Base-by-base conservation (phyloP, 2,113 vertebrate species). In the Micronycteris hirsuta region DNA sequence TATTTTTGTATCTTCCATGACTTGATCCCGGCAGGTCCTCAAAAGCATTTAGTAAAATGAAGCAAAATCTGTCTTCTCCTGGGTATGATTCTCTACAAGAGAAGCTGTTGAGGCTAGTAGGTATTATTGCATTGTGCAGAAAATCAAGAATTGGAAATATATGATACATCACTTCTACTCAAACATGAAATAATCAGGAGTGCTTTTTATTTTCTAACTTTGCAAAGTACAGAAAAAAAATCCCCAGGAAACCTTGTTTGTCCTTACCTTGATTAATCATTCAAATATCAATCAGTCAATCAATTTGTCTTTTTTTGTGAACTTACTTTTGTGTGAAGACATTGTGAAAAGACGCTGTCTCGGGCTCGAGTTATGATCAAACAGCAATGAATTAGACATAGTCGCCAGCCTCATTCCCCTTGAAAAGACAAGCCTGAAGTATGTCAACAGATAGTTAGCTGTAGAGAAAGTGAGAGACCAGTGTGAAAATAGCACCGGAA, bases 401-500 rank as follows among this genome's bases (percentile, higher is more conserved):
- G 22, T 43, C 77, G 78, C 31, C 15, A 93, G 45, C 24, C 22
- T 93, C 31, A 71, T 67, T 86, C 26, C 47, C 38, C 58, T 91
- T 92, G 36, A 76, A 88, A 54, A 89, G 68, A 56, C 10, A 84
- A 81, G 31, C 17, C 67, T 87, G 28, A 87, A 68, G 89, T 47
- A 68, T 82, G 71, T 89, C 65, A 92, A 54, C 5, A 86, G 45
- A 85, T 31, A 90, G 77, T 93, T 92, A 92, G 28, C 54, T 90
- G 24, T 36, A 68, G 38, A 92, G 63, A 92, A 36, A 56, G 24
- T 71, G 11, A 12, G 24, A 58, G 10, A 47, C 56, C 45, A 77
- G 38, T 77, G 43, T 68, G 86, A 86, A 94, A 95, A 93, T 26
- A 84, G 16, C 56, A 92, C 4, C 33, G 41, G 38, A 58, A 38